Conservation (phyloP, 2,888 invertebrate species). For the Pseudococcus jackbeardsleyi region DNA sequence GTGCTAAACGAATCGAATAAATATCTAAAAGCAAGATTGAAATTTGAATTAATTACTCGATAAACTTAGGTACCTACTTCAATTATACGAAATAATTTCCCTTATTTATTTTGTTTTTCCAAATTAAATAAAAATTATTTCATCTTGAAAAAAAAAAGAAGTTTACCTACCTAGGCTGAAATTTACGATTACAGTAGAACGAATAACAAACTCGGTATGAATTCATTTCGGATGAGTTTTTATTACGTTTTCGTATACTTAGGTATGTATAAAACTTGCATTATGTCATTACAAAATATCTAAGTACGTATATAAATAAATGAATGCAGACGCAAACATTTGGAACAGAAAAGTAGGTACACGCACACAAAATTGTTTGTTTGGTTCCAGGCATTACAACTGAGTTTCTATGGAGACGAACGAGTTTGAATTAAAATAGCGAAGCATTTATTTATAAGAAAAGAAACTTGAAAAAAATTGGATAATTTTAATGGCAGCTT, state of each 20-base stretch:
- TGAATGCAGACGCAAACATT: conserved; percentile 44
- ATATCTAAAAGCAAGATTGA: background rate
- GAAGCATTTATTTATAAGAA: conserved; percentile 55
- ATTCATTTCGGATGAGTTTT: background rate
- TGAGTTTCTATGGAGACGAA: conserved; percentile 53
- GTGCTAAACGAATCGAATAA: background rate
- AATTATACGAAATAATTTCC: too few relatives aligned
- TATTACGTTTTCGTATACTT: background rate
- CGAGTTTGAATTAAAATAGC: conserved; percentile 45
- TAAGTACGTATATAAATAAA: conserved; percentile 25
- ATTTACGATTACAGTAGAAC: background rate
- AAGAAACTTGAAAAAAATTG: conserved; percentile 42
- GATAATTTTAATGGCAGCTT: conserved; percentile 50
- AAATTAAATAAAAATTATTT: too few relatives aligned
- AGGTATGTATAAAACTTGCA: background rate
- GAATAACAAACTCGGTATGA: background rate
- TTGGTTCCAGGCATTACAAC: conserved; percentile 50
- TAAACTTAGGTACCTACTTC: too few relatives aligned
- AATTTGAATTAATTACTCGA: background rate
- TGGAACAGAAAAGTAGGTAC: conserved; percentile 20
- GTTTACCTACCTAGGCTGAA: background rate
- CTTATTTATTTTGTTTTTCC: too few relatives aligned
- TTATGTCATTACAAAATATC: conserved; percentile 16
- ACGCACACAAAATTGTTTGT: conserved; percentile 50
- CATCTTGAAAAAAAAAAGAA: too few relatives aligned